Conservation (phyloP, 2,113 vertebrate species). For the Gallinago undulata region DNA sequence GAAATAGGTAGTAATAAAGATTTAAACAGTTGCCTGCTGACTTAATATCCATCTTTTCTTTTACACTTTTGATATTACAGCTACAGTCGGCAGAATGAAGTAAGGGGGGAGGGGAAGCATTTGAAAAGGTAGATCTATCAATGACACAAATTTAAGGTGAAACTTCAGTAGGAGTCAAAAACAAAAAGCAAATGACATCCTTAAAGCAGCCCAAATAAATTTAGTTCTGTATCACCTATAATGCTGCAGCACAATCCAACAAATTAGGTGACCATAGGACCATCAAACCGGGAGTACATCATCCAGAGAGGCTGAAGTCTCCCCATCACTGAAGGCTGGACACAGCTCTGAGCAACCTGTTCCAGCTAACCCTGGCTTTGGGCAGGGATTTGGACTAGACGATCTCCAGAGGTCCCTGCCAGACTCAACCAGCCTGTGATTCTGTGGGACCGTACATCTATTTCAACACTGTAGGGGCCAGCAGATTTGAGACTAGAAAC, state of each 20-base stretch:
- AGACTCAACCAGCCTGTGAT: background rate
- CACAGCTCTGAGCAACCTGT: background rate
- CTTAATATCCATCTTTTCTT: background rate
- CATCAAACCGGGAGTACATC: background rate
- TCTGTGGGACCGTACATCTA: background rate
- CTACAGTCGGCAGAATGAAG: background rate
- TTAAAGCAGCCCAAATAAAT: background rate
- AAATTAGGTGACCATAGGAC: background rate
- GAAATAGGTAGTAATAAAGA: background rate
- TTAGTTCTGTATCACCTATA: background rate
- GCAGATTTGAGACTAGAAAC: background rate
- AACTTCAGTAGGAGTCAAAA: background rate
- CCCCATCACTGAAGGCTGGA: background rate
- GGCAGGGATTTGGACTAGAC: background rate
- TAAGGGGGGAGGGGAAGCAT: fast-evolving
- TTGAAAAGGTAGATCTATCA: background rate
- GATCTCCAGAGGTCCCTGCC: background rate
- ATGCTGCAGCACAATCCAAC: background rate
- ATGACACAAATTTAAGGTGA: background rate
- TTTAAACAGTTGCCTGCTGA: background rate
- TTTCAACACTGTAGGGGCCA: background rate
- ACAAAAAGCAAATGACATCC: background rate
- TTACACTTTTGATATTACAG: background rate
- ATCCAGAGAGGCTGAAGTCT: background rate
- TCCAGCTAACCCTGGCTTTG: no score